Evolutionary conservation across 2,113 vertebrate species (phyloP).

Genomic region (Archilochus colubris): DNA sequence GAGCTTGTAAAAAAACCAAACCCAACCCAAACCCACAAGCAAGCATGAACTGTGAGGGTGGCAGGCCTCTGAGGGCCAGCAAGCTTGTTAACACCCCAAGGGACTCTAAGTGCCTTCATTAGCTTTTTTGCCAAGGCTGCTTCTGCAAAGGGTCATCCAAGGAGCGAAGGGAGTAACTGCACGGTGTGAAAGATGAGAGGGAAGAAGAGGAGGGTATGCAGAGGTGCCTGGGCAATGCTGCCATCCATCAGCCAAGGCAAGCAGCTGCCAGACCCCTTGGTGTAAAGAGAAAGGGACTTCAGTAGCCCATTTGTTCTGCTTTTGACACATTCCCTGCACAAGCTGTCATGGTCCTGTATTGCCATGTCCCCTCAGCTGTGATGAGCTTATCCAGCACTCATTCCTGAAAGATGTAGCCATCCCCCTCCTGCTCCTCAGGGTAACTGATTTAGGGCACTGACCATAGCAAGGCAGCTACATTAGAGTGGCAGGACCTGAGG

Average conservation of each 20-base stretch:
- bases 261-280: constrained; percentile 65
- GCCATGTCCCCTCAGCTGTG: constrained; percentile 44
- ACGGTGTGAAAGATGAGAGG: constrained; percentile 80
- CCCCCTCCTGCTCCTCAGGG: background rate
- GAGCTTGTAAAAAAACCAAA: background rate
- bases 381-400: background rate
- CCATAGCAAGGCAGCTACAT: background rate
- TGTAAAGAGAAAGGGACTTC: background rate
- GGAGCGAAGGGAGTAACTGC: constrained; percentile 70
- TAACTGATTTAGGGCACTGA: constrained; percentile 2
- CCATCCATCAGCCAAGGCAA: constrained; percentile 73
- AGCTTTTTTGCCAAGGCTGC: constrained; percentile 36
- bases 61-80: background rate
- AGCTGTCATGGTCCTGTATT: constrained; percentile 57
- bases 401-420: background rate
- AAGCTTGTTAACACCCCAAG: background rate
- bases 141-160: constrained; percentile 74
- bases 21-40: background rate
- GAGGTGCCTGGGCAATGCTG: constrained; percentile 72
- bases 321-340: constrained; percentile 62
- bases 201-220: constrained; percentile 4
- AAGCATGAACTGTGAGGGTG: background rate
- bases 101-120: constrained; percentile 34
- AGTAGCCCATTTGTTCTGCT: constrained; percentile 60
- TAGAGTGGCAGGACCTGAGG: background rate